These are phyloP conservation scores for Timema podura DNA, from an alignment of 2,888 invertebrate genomes.

Conservation along the genomic window DNA sequence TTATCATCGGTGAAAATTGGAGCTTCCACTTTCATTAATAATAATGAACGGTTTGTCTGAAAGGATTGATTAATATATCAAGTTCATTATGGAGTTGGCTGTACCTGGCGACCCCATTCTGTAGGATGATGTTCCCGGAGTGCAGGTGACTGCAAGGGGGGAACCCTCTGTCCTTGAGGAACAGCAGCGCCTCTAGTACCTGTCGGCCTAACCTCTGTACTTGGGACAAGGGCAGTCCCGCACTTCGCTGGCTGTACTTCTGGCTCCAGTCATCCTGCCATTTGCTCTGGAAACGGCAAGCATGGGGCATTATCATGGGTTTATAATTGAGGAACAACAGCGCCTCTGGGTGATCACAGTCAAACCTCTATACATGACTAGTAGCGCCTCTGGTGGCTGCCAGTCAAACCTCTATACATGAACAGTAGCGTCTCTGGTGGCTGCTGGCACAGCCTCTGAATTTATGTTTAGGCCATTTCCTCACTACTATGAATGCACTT, in stretches of 20 bases:
- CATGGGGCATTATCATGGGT: no score
- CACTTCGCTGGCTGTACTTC: constrained; percentile 66
- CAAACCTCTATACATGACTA: no score
- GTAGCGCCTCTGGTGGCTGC: no score
- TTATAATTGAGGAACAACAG: no score
- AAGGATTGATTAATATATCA: background rate
- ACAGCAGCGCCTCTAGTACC: constrained; percentile 79
- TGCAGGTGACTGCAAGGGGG: constrained; percentile 84
- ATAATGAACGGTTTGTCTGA: background rate
- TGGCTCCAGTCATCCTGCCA: constrained; percentile 76
- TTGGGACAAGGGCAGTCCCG: constrained; percentile 70
- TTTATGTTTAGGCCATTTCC: no score
- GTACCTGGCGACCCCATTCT: constrained; percentile 86
- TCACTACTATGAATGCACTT: no score
- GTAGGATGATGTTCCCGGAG: constrained; percentile 85
- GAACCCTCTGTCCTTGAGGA: constrained; percentile 81
- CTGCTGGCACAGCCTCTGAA: no score
- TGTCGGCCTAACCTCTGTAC: constrained; percentile 84
- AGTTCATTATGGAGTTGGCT: constrained; percentile 27
- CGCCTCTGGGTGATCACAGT: no score
- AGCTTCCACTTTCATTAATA: background rate
- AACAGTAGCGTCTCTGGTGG: no score
- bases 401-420: no score
- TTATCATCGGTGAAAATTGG: no score
- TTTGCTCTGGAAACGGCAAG: constrained; percentile 56